Evolutionary conservation across 2,888 invertebrate species (phyloP), one percentile per base, ranked within the genome.

Genomic region (Oxyscelio sp.): DNA sequence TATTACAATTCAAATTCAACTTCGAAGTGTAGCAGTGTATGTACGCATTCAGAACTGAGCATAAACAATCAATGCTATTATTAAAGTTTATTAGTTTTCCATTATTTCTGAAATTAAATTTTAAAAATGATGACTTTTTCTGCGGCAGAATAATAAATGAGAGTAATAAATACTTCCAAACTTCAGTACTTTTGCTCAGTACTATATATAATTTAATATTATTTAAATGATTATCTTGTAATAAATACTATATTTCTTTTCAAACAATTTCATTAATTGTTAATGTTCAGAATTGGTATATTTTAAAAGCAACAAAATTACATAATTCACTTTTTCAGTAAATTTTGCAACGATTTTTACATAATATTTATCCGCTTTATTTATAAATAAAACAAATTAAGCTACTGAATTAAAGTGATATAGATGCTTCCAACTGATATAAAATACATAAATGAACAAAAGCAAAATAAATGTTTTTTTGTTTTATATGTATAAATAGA

Each of bases 401-500:
- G 17, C 13, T 19, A 45, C 13, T 19, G 40, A 45, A 45, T 45
- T 17, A 45, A 45, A 19, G 19, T 45, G 45, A 45, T 19, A 45
- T 45, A 45, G 45, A 43, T 43, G 43, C 45, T 45, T 45, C 45
- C 45, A 19, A 19, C 2, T 45, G 19, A 45, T 45, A 45, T 45
- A 8, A 45, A 19, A 45, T 45, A 19, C 43, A 43, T 43, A n/a
- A 43, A 17, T 43, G 43, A 45, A 45, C 19, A 19, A 45, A 45
- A 45, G 19, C 17, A 45, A 45, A 45, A 17, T 19, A 19, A 45
- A 45, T 8, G 45, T 45, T 45, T 45, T 45, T 17, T 45, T n/a
- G n/a, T 45, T 45, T 45, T 8, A 45, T 19, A 45, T 19, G 45
- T 19, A 19, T 45, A 45, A 45, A 45, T 45, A 45, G 45, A 19